These are phyloP conservation scores for Anarsia innoxiella DNA, from an alignment of 2,888 invertebrate species.

Conservation along the genomic window DNA sequence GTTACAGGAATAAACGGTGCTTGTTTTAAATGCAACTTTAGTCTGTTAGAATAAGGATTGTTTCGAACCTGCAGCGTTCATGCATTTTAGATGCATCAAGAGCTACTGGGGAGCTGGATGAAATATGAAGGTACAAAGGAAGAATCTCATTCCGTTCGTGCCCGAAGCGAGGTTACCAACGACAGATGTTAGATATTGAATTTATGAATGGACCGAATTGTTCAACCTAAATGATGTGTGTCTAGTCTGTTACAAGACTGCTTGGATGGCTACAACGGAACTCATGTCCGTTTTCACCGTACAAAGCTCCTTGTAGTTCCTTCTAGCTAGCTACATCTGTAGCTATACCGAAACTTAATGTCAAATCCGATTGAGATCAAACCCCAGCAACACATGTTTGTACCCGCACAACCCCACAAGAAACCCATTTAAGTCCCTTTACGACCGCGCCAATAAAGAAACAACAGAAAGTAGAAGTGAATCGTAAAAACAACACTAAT, in stretches of 20 bases:
- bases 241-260: not conserved
- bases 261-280: too few species aligned
- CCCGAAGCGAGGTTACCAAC: slow-evolving; percentile 39
- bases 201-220: slow-evolving; percentile 26
- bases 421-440: slow-evolving; percentile 36
- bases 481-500: slow-evolving; percentile 68
- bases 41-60: slow-evolving; percentile 29
- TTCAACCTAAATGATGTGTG: not conserved
- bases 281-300: too few species aligned
- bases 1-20: slow-evolving; percentile 21
- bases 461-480: slow-evolving; percentile 54
- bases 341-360: slow-evolving; percentile 2
- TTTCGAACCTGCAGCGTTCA: slow-evolving; percentile 25
- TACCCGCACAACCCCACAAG: slow-evolving; percentile 23
- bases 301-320: too few species aligned
- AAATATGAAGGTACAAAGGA: slow-evolving; percentile 61
- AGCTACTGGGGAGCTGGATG: slow-evolving; percentile 45
- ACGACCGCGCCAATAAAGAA: slow-evolving; percentile 48
- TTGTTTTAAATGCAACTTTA: slow-evolving; percentile 39
- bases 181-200: slow-evolving; percentile 37
- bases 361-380: slow-evolving; percentile 19
- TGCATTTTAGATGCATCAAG: slow-evolving; percentile 37
- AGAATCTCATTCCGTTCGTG: slow-evolving; percentile 53
- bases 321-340: too few species aligned
- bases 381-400: slow-evolving; percentile 20